phyloP scores from a whole-genome alignment of 2,113 vertebrate species.

The Scopus umbretta region DNA sequence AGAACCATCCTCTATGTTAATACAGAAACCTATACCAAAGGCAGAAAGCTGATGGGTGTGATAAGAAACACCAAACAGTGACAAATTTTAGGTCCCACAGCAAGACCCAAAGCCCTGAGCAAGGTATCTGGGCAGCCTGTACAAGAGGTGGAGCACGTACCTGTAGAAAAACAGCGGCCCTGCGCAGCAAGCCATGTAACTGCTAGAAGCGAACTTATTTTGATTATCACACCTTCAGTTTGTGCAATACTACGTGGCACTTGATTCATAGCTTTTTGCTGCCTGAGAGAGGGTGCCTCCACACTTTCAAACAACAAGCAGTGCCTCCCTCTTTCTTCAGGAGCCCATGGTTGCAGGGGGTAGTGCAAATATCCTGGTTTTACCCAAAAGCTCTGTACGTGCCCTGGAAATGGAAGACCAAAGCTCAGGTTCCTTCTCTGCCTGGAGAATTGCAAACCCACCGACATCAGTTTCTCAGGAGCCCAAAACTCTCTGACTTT shows the following conservation, averaged over 20 bases:
- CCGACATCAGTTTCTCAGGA: not conserved
- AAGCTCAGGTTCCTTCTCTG: not conserved
- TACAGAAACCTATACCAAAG: not conserved
- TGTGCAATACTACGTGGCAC: fast-evolving
- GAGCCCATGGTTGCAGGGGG: not conserved
- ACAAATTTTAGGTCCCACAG: not conserved
- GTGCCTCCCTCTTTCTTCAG: not conserved
- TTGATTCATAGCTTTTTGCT: not conserved
- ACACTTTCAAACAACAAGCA: not conserved
- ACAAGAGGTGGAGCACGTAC: not conserved
- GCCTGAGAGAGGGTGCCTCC: not conserved
- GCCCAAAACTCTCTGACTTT: not conserved
- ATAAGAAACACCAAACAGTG: not conserved
- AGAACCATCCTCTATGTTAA: not conserved
- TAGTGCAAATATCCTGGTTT: not conserved
- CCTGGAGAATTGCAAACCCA: not conserved
- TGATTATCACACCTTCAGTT: not conserved
- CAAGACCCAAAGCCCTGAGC: not conserved
- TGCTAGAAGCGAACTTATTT: not conserved
- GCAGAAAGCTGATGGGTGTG: not conserved
- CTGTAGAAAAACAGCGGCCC: not conserved
- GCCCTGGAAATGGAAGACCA: not conserved
- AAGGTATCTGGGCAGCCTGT: not conserved
- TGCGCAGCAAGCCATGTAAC: not conserved
- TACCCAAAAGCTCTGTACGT: not conserved